Percentiles rank a stretch among this genome's conserved stretches.
Conservation (phyloP, 2,797 vertebrate species). For the Cichlasoma orientale region DNA sequence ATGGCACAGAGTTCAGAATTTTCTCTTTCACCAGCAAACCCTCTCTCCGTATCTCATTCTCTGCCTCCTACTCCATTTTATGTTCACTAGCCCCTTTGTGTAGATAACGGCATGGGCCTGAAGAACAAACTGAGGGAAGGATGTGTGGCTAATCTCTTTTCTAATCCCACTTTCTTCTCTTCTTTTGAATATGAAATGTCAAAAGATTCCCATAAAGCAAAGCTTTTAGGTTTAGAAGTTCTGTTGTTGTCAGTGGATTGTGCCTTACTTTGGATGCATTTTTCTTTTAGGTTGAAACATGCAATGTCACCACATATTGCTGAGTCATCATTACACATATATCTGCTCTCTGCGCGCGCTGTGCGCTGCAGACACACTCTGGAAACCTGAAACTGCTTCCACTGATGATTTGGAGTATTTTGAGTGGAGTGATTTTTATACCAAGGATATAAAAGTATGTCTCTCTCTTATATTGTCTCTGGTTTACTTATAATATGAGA, state of each 20-base stretch:
- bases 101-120: neutral
- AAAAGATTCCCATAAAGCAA: neutral
- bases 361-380: neutral
- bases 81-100: constrained; percentile 55
- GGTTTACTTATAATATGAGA: neutral
- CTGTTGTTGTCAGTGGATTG: neutral
- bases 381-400: neutral
- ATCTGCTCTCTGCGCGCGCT: neutral
- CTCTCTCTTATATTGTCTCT: no score
- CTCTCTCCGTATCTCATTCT: constrained; percentile 15
- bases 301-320: neutral
- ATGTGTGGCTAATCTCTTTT: neutral
- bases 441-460: neutral
- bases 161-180: neutral
- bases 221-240: neutral
- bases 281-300: neutral
- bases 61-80: constrained; percentile 39
- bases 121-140: constrained; percentile 25
- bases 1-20: constrained; percentile 33
- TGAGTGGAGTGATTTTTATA: neutral
- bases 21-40: constrained; percentile 33
- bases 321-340: constrained; percentile 7
- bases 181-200: constrained; percentile 14
- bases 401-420: neutral
- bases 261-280: neutral